Evolutionary conservation across 2,888 invertebrate species (phyloP), one percentile per base, ranked within the genome.

Genomic region (Limnephilus marmoratus): DNA sequence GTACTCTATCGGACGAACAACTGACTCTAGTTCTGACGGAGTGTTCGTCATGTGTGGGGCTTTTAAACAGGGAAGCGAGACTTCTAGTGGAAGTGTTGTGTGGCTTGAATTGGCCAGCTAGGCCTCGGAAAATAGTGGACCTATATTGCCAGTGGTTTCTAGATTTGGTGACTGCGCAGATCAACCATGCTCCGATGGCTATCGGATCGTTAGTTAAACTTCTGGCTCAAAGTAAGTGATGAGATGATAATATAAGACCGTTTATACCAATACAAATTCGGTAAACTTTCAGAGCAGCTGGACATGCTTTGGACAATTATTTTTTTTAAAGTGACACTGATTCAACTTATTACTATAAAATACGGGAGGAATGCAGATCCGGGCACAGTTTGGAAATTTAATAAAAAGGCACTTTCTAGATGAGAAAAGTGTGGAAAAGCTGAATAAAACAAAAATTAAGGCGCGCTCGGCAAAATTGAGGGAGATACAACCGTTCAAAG

Each of bases 141-240:
- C 91, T 96, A 83, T 96, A 95, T 93, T 95, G 95, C 85, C 95
- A 94, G 93, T 96, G 96, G 94, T 94, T 95, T 5, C 93, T 96
- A 13, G 95, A 95, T 90, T 94, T 96, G 49, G 95, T 96, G 0
- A 96, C 96, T 0, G 96, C 96, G 9, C 96, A 96, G 93, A 95
- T 95, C 0, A 96, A 96, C 94, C 96, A 96, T 93, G 95, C 95
- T 86, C 95, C 95, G 0, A 94, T 94, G 92, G 96, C 95, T 80
- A 95, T 96, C 94, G 94, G 94, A 80, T 94, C 95, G 81, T 94
- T 96, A 90, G 94, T 96, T 3, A 95, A 95, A 94, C 94, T 95
- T 81, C 96, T 96, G 81, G 83, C 88, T 91, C 96, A 95, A 95
- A 95, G 96, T 96, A 94, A 94, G 91, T 94, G 24, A 5, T 82